These are phyloP conservation scores for Chorisops tibialis DNA, from an alignment of 2,888 invertebrate genomes.

Conservation along the genomic window DNA sequence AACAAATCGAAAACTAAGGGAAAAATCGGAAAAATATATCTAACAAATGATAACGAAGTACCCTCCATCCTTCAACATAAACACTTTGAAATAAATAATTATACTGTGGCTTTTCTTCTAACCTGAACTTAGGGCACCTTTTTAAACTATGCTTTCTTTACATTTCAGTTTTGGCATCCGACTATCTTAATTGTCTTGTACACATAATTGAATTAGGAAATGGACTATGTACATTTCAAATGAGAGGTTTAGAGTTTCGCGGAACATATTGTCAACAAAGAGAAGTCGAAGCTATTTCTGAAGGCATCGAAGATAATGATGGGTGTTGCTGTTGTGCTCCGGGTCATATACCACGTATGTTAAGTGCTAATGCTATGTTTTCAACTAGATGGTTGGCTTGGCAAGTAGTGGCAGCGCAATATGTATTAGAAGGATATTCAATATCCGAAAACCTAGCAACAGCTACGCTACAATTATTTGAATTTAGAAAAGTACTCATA, in stretches of 20 bases:
- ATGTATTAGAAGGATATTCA: constrained; percentile 97
- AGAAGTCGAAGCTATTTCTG: constrained; percentile 97
- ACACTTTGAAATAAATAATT: too few relatives aligned
- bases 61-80: too few relatives aligned
- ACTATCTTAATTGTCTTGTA: constrained; percentile 96
- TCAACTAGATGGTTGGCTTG: constrained; percentile 96
- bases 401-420: constrained; percentile 95
- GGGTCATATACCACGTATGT: constrained; percentile 80
- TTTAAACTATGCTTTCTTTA: too few relatives aligned
- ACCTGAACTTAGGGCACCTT: too few relatives aligned
- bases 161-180: constrained; percentile 81
- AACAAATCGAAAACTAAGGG: too few relatives aligned
- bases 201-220: constrained; percentile 98
- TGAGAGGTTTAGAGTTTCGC: constrained; percentile 94
- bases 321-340: constrained; percentile 94
- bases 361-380: constrained; percentile 96
- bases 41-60: too few relatives aligned
- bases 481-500: constrained; percentile 93
- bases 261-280: constrained; percentile 99
- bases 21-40: too few relatives aligned
- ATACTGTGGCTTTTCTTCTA: too few relatives aligned
- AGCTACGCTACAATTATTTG: constrained; percentile 96
- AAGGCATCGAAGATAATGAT: constrained; percentile 93
- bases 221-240: constrained; percentile 96
- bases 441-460: constrained; percentile 97